A percentile compares a stretch with the other conserved stretches of the same genome.
phyloP scores from a whole-genome alignment of 2,888 invertebrate species.

The Gryllus longicercus region DNA sequence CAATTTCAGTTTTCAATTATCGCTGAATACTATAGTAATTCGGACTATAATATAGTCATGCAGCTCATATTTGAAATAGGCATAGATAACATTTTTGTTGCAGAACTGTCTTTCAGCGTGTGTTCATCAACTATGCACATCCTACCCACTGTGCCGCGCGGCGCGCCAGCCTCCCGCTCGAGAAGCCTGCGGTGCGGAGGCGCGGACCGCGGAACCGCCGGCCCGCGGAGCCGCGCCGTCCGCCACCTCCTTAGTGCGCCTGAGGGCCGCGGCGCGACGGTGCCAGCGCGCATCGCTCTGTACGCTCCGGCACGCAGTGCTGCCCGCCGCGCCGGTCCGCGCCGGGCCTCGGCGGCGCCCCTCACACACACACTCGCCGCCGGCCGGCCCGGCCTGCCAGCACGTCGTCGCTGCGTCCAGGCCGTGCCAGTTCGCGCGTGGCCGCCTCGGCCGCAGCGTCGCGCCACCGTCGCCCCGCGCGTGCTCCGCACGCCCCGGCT shows the following conservation, averaged over 20 bases:
- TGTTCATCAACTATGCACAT: too few relatives aligned
- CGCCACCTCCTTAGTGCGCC: conserved; percentile 18
- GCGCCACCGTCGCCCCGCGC: too few relatives aligned
- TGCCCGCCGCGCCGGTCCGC: neutral
- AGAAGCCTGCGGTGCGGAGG: neutral
- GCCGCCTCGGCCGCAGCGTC: too few relatives aligned
- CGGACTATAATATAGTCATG: too few relatives aligned
- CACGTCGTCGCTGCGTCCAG: neutral
- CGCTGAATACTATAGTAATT: too few relatives aligned
- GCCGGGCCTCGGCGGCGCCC: neutral
- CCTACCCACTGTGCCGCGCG: too few relatives aligned
- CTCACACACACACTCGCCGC: neutral
- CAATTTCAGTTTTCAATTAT: too few relatives aligned
- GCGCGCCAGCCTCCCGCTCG: too few relatives aligned
- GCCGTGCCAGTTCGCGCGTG: neutral
- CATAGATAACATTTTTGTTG: too few relatives aligned
- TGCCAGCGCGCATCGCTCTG: conserved; percentile 21
- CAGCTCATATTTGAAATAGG: too few relatives aligned
- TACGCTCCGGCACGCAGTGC: neutral
- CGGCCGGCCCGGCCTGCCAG: neutral
- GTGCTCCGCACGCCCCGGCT: too few relatives aligned
- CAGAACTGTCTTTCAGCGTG: too few relatives aligned
- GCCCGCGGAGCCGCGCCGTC: conserved; percentile 17
- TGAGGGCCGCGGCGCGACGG: neutral
- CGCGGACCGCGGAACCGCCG: neutral